Conservation (phyloP, 2,797 vertebrate species). For the Crenichthys baileyi region DNA sequence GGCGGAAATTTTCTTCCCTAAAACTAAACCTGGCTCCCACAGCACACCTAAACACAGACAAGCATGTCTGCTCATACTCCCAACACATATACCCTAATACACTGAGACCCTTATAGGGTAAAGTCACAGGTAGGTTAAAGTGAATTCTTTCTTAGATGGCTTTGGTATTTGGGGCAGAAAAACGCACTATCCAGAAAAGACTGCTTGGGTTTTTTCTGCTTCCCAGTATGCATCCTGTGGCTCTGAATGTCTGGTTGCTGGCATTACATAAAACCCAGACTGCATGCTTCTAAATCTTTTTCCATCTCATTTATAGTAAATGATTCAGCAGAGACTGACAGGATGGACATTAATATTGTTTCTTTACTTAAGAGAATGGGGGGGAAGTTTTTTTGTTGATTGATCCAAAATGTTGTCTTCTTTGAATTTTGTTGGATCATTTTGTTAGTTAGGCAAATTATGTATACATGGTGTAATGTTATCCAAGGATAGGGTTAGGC, state of each 20-base stretch:
- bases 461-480: constrained; percentile 3
- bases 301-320: constrained; percentile 72
- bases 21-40: constrained; percentile 56
- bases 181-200: constrained; percentile 75
- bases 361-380: constrained; percentile 12
- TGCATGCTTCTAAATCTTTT: constrained; percentile 58
- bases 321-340: constrained; percentile 71
- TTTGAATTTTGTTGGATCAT: constrained; percentile 26
- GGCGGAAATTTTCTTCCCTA: constrained; percentile 74
- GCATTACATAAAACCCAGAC: constrained; percentile 72
- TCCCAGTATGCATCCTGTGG: constrained; percentile 70
- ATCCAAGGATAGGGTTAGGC: not conserved
- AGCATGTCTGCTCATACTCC: constrained; percentile 45
- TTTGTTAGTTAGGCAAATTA: constrained; percentile 33
- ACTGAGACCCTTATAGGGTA: constrained; percentile 82
- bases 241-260: constrained; percentile 68
- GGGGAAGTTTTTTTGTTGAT: constrained; percentile 20
- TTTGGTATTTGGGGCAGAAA: constrained; percentile 77
- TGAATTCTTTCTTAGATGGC: constrained; percentile 67
- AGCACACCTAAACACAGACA: constrained; percentile 22
- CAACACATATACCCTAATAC: constrained; percentile 53
- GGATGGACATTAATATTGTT: constrained; percentile 64
- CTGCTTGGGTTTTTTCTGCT: constrained; percentile 74
- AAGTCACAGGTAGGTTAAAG: constrained; percentile 64
- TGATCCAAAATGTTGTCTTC: constrained; percentile 47